Conservation (phyloP, 2,888 invertebrate genomes). For the Caradrina clavipalpis region DNA sequence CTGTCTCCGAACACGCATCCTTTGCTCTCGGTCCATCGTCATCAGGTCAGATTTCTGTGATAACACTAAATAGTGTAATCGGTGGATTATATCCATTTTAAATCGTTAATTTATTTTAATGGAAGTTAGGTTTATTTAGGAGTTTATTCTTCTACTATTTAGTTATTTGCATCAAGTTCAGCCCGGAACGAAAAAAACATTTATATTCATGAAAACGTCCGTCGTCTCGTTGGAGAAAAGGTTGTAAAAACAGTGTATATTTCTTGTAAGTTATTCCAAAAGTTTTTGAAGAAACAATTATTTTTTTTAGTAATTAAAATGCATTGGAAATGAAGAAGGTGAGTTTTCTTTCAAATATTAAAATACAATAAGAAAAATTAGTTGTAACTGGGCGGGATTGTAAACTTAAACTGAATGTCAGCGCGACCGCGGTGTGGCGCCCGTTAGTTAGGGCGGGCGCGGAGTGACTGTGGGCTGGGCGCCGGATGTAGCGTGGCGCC, state of each 20-base stretch:
- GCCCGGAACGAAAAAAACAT: background rate
- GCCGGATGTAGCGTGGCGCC: conserved; percentile 82
- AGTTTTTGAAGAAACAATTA: conserved; percentile 8
- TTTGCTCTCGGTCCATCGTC: conserved; percentile 89
- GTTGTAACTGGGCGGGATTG: conserved; percentile 7
- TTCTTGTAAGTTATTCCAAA: conserved; percentile 36
- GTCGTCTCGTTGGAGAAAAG: conserved; percentile 12
- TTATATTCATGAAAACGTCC: conserved; percentile 25
- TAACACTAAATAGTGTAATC: conserved; percentile 87
- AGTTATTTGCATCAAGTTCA: conserved; percentile 7
- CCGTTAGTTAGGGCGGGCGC: conserved; percentile 79
- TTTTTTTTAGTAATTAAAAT: background rate
- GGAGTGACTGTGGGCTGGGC: conserved; percentile 79
- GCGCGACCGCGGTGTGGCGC: conserved; percentile 54
- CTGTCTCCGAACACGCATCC: conserved; percentile 86
- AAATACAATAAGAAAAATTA: background rate
- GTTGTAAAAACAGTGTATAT: conserved; percentile 34
- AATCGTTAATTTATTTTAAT: conserved; percentile 14
- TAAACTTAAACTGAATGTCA: conserved; percentile 32
- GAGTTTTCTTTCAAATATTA: background rate
- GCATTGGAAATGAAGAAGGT: background rate
- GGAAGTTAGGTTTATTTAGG: conserved; percentile 5
- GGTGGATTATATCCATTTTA: conserved; percentile 88
- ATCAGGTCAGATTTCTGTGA: conserved; percentile 89
- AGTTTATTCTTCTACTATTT: background rate